Percentiles rank a stretch among this genome's conserved stretches.
These are phyloP conservation scores for Odocoileus virginianus DNA, from an alignment of 2,113 vertebrate species.

Conservation along the genomic window DNA sequence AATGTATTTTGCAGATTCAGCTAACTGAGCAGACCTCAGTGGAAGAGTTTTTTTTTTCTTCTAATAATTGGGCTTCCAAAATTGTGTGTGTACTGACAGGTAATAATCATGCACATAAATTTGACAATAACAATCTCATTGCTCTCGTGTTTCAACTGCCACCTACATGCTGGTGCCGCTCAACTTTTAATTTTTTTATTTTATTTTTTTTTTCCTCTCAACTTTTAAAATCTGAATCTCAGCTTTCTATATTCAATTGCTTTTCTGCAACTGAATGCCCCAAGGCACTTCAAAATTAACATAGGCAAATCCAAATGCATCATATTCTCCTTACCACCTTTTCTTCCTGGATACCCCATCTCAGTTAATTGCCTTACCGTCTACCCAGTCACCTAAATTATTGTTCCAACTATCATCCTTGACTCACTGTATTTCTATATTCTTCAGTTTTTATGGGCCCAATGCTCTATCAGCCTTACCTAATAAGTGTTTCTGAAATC, in stretches of 20 bases:
- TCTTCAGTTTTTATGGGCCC: neutral
- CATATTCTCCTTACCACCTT: neutral
- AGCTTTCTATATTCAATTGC: neutral
- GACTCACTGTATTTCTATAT: neutral
- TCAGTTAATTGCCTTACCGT: neutral
- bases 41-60: neutral
- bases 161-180: neutral
- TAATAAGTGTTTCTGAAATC: neutral
- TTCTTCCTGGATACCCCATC: neutral
- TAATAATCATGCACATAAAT: slow-evolving; percentile 23
- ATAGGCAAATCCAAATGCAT: neutral
- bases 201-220: neutral
- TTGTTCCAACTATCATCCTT: neutral
- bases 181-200: neutral
- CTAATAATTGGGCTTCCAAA: neutral
- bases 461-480: neutral
- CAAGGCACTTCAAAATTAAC: neutral
- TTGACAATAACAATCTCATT: neutral
- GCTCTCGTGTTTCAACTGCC: neutral
- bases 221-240: neutral
- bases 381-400: neutral
- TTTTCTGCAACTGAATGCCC: neutral
- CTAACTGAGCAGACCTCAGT: neutral
- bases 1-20: slow-evolving; percentile 25
- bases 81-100: neutral